Evolutionary conservation across 2,113 vertebrate species (phyloP).

Genomic region (Danionella cerebrum): DNA sequence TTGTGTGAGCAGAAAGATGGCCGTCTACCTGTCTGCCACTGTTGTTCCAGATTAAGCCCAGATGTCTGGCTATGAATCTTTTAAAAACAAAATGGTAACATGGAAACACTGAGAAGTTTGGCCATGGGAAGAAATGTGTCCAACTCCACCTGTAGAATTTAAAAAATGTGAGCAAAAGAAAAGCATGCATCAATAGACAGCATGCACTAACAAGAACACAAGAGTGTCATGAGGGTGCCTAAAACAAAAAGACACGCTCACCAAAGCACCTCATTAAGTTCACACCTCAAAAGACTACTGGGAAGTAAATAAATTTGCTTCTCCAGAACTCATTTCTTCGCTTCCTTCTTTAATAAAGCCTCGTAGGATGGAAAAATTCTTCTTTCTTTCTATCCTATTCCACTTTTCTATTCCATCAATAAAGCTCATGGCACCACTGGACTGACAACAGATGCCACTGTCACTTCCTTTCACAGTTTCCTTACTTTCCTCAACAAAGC

Average conservation of each 20-base stretch:
- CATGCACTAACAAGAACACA: background rate
- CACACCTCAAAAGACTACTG: background rate
- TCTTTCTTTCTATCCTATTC: background rate
- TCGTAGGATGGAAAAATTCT: background rate
- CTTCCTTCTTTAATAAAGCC: background rate
- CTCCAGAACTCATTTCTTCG: background rate
- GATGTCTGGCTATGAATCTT: background rate
- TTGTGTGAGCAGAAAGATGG: constrained; percentile 25
- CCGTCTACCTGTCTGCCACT: background rate
- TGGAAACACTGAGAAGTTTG: no score
- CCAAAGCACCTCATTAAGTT: background rate
- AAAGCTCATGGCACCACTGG: background rate
- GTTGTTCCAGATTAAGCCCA: background rate
- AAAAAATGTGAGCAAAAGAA: no score
- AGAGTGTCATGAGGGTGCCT: background rate
- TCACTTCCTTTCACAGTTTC: background rate
- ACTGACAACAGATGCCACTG: background rate
- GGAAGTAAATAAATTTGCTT: background rate
- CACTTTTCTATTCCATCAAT: background rate
- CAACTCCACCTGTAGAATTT: no score
- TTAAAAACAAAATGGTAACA: background rate
- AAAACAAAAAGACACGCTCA: constrained; percentile 9
- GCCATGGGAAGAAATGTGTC: no score
- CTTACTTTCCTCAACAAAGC: background rate
- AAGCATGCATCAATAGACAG: background rate